Conservation (phyloP, 2,113 vertebrate genomes). For the Xenopus borealis region DNA sequence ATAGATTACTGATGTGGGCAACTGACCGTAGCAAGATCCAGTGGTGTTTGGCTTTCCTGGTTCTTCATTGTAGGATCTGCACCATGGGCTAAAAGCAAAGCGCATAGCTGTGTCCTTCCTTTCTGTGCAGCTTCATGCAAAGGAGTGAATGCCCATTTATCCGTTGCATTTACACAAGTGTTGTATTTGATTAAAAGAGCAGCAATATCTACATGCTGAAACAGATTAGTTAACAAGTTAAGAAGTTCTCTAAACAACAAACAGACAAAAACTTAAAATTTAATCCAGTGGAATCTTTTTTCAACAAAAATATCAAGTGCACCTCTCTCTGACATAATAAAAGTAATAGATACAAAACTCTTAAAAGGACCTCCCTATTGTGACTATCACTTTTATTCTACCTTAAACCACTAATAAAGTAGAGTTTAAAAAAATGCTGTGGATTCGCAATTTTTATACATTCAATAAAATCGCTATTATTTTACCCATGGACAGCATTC, state of each 20-base stretch:
- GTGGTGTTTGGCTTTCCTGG: slow-evolving; percentile 83
- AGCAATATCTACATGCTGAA: slow-evolving; percentile 85
- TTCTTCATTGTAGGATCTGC: slow-evolving; percentile 83
- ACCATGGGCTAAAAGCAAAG: slow-evolving; percentile 80
- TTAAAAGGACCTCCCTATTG: too few species aligned
- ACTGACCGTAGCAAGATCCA: slow-evolving; percentile 85
- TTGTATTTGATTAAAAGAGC: slow-evolving; percentile 85
- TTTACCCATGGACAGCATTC: too few species aligned
- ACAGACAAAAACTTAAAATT: neutral
- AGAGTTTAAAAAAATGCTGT: too few species aligned
- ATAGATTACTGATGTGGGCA: neutral
- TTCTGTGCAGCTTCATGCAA: slow-evolving; percentile 87
- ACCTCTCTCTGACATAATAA: too few species aligned
- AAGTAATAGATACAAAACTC: too few species aligned
- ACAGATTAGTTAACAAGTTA: slow-evolving; percentile 53
- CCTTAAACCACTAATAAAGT: too few species aligned
- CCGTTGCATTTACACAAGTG: slow-evolving; percentile 82
- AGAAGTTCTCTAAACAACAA: neutral
- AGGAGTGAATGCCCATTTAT: slow-evolving; percentile 88
- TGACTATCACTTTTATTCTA: too few species aligned
- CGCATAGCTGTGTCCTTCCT: slow-evolving; percentile 85
- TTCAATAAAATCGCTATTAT: too few species aligned
- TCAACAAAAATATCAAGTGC: too few species aligned
- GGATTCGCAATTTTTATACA: too few species aligned
- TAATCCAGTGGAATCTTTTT: too few species aligned